phyloP scores from a whole-genome alignment of 2,797 vertebrate genomes.

The Enteromius afrohamiltoni region DNA sequence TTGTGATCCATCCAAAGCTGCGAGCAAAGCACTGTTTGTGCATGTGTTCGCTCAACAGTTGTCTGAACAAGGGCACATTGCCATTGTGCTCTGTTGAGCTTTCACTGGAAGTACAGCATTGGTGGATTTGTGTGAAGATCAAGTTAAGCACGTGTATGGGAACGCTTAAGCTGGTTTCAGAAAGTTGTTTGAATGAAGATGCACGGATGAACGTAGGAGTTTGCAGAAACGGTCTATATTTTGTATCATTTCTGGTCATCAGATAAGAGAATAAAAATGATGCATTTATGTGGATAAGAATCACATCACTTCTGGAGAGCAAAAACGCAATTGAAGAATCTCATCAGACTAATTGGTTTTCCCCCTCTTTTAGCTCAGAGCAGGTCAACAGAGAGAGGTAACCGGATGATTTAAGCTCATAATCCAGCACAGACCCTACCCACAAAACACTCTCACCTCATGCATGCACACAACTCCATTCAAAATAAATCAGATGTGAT shows the following conservation, averaged over 20 bases:
- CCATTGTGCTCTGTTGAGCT: not conserved
- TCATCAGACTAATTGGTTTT: constrained; percentile 73
- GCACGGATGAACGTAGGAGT: not conserved
- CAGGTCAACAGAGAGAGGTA: constrained; percentile 63
- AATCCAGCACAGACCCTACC: constrained; percentile 52
- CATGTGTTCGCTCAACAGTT: constrained; percentile 18
- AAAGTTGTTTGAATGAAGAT: not conserved
- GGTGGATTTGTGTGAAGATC: constrained; percentile 27
- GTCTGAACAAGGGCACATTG: constrained; percentile 11
- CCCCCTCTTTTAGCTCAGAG: constrained; percentile 59
- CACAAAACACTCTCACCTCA: not conserved
- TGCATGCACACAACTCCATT: not conserved
- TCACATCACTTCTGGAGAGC: not conserved
- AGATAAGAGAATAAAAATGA: not conserved
- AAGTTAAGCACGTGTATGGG: constrained; percentile 12
- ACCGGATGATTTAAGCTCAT: constrained; percentile 57
- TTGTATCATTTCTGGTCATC: not conserved
- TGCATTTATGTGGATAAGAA: not conserved
- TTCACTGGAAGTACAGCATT: constrained; percentile 25
- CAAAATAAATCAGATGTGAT: not conserved
- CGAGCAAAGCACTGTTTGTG: constrained; percentile 3
- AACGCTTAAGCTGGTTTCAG: constrained; percentile 16
- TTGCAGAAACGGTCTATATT: not conserved
- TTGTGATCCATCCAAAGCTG: not conserved
- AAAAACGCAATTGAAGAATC: constrained; percentile 42